phyloP scores from a whole-genome alignment of 1,140 invertebrate genomes.

The Trinorchestia longiramus region DNA sequence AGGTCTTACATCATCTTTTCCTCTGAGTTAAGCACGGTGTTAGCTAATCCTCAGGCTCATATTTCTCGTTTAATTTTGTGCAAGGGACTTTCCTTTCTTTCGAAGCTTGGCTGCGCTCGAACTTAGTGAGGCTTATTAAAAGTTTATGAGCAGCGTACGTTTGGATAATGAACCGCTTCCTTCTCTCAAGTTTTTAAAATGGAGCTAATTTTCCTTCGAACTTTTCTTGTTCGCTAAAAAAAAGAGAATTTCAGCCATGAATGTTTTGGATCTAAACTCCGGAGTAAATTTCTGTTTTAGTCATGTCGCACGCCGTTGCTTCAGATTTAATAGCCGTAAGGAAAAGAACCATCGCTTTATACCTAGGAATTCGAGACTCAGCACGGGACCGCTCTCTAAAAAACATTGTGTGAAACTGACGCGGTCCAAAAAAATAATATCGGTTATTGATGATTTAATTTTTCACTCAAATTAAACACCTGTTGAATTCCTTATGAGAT shows the following conservation, averaged over 20 bases:
- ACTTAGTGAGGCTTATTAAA: constrained; percentile 1
- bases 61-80: background rate
- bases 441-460: background rate
- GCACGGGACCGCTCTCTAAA: background rate
- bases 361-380: background rate
- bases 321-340: background rate
- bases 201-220: background rate
- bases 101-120: background rate
- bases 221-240: background rate
- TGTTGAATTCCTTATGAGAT: background rate
- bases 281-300: background rate
- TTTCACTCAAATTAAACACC: background rate
- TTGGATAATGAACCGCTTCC: background rate
- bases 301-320: background rate
- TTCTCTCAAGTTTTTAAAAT: background rate
- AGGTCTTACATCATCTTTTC: background rate
- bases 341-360: background rate
- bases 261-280: background rate
- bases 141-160: background rate
- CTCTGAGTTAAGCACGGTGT: background rate
- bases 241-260: background rate
- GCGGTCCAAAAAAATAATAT: background rate
- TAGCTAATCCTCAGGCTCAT: background rate
- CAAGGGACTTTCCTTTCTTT: background rate
- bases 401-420: background rate